Evolutionary conservation across 2,797 vertebrate genomes (phyloP).

Genomic region (Sebastes umbrosus): DNA sequence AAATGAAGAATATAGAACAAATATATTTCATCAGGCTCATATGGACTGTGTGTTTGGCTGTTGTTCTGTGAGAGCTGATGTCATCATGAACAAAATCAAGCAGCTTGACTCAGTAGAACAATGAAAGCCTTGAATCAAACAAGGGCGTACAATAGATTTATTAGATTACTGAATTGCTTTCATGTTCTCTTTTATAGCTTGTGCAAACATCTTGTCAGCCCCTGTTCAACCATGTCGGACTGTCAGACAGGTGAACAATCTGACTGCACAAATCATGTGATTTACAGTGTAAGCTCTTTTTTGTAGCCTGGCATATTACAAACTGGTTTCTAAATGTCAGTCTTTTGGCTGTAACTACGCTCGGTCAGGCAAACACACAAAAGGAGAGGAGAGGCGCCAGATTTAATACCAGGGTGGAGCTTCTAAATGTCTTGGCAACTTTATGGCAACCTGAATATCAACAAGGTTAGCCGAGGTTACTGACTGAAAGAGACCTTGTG

Average conservation of each 20-base stretch:
- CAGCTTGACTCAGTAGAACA: neutral
- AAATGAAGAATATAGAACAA: neutral
- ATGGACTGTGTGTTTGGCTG: neutral
- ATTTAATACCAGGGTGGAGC: neutral
- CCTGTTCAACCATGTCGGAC: slow-evolving; percentile 1
- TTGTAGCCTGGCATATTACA: neutral
- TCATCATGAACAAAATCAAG: neutral
- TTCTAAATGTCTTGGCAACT: neutral
- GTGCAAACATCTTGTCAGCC: slow-evolving; percentile 7
- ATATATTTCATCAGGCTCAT: neutral
- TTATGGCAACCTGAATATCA: neutral
- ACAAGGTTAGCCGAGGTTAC: neutral
- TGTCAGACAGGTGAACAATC: neutral
- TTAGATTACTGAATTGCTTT: neutral
- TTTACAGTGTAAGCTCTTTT: neutral
- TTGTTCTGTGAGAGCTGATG: neutral
- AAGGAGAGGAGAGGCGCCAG: neutral
- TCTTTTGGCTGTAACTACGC: neutral
- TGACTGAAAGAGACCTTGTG: neutral
- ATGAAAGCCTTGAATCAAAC: neutral
- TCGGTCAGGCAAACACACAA: neutral
- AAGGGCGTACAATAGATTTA: neutral
- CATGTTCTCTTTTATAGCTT: slow-evolving; percentile 1
- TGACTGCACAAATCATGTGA: neutral
- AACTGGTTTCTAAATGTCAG: neutral